Evolutionary conservation across 1,140 invertebrate genomes (phyloP).

Genomic region (Drosophila kohkoa): DNA sequence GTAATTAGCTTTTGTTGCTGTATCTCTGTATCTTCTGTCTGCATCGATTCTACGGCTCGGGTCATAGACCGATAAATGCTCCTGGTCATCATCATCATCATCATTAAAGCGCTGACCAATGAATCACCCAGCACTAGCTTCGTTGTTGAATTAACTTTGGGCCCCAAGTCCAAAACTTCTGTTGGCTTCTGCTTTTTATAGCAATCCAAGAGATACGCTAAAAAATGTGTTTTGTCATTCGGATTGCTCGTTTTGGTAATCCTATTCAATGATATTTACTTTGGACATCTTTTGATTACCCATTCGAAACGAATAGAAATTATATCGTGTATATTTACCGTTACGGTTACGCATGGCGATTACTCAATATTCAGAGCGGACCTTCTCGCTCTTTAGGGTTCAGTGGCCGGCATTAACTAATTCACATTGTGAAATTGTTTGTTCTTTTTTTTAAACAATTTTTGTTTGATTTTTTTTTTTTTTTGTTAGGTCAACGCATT

Average conservation of each 20-base stretch:
- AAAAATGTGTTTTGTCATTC: constrained; percentile 46
- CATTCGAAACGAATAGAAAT: constrained; percentile 52
- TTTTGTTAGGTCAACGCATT: constrained; percentile 91
- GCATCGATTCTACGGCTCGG: constrained; percentile 5
- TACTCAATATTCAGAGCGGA: constrained; percentile 45
- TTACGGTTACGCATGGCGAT: constrained; percentile 66
- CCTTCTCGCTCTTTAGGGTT: constrained; percentile 33
- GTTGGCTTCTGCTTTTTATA: constrained; percentile 48
- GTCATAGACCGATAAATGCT: constrained; percentile 72
- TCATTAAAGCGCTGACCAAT: constrained; percentile 51
- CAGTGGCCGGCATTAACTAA: constrained; percentile 50
- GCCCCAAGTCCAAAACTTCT: constrained; percentile 31
- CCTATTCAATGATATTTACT: constrained; percentile 78
- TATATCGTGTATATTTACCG: constrained; percentile 24
- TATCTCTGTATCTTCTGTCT: constrained; percentile 10
- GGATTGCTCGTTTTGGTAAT: constrained; percentile 72
- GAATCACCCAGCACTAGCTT: constrained; percentile 40
- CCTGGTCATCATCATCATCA: constrained; percentile 79
- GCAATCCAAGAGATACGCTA: constrained; percentile 34
- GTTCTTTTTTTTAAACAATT: constrained; percentile 83
- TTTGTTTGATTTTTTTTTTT: neutral
- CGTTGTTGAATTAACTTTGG: neutral
- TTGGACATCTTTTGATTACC: constrained; percentile 60
- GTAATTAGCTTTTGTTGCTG: constrained; percentile 67
- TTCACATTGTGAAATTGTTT: constrained; percentile 17